Conservation (phyloP, 2,113 vertebrate species). For the Poeciliopsis retropinna region DNA sequence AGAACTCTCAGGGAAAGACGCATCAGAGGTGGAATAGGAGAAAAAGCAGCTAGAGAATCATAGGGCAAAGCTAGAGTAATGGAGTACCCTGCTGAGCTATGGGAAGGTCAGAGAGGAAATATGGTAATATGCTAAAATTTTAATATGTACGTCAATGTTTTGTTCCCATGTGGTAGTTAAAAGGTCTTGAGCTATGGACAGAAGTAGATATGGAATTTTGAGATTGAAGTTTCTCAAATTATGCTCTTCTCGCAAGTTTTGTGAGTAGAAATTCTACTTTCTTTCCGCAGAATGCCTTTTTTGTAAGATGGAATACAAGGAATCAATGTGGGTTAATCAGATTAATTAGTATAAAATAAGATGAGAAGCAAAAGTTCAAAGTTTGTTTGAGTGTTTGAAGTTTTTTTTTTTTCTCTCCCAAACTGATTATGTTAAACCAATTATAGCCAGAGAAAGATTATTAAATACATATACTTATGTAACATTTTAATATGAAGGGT, state of each 20-base stretch:
- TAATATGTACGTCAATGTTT: conserved; percentile 12
- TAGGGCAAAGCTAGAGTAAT: conserved; percentile 44
- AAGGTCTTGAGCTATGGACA: conserved; percentile 31
- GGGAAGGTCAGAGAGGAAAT: conserved; percentile 64
- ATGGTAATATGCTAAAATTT: conserved; percentile 33
- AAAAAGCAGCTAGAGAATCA: conserved; percentile 37
- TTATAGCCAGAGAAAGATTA: conserved; percentile 13
- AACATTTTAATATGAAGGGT: conserved; percentile 50
- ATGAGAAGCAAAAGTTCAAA: conserved; percentile 22
- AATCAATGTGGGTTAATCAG: conserved; percentile 17
- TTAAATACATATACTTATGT: conserved; percentile 31
- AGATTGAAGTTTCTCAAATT: conserved; percentile 33
- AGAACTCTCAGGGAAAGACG: conserved; percentile 51
- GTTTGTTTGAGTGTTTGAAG: conserved; percentile 38
- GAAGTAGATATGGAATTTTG: conserved; percentile 33
- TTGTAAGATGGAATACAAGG: conserved; percentile 1
- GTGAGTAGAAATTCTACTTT: background rate
- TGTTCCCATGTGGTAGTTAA: conserved; percentile 33
- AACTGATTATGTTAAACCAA: conserved; percentile 45
- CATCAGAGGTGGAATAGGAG: conserved; percentile 46
- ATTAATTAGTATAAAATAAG: background rate
- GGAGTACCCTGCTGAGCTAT: conserved; percentile 36
- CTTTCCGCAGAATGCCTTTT: background rate
- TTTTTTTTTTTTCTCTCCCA: conserved; percentile 20
- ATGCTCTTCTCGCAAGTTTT: conserved; percentile 29